Conservation (phyloP, 2,888 invertebrate genomes). For the Pandemis heparana region DNA sequence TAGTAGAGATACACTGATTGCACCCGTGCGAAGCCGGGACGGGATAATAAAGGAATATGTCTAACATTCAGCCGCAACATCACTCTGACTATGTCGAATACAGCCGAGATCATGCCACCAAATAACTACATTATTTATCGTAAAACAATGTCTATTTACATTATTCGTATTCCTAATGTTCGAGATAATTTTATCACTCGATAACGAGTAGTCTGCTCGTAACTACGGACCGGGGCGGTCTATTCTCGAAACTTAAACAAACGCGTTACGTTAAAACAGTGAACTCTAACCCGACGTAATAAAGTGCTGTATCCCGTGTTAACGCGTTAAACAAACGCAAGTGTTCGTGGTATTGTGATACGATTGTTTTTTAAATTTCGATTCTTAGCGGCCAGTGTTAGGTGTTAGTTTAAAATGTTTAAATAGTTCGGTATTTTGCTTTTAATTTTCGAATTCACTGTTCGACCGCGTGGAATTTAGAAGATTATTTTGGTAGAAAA, state of each 20-base stretch:
- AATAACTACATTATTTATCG: not conserved
- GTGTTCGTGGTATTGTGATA: constrained; percentile 3
- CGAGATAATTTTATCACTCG: constrained; percentile 37
- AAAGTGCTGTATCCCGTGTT: constrained; percentile 12
- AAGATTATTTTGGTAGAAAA: not conserved
- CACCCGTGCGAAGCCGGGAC: no score
- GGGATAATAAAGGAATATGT: no score
- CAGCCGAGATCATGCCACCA: not conserved
- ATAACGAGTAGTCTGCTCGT: constrained; percentile 12
- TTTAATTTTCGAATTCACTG: not conserved
- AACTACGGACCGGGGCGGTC: constrained; percentile 9
- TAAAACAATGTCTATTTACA: constrained; percentile 34
- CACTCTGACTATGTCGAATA: no score
- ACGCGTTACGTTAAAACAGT: constrained; percentile 2
- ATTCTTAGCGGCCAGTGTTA: not conserved
- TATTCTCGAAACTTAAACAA: not conserved
- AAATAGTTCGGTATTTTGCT: not conserved
- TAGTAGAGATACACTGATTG: no score
- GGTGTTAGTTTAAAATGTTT: not conserved
- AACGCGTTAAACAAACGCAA: not conserved
- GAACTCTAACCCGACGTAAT: not conserved
- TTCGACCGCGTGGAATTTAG: constrained; percentile 5
- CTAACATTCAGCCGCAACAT: no score
- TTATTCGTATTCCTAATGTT: constrained; percentile 23
- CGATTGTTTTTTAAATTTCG: constrained; percentile 12